phyloP scores from a whole-genome alignment of 2,797 vertebrate genomes.

The Enteromius unitaeniatus region DNA sequence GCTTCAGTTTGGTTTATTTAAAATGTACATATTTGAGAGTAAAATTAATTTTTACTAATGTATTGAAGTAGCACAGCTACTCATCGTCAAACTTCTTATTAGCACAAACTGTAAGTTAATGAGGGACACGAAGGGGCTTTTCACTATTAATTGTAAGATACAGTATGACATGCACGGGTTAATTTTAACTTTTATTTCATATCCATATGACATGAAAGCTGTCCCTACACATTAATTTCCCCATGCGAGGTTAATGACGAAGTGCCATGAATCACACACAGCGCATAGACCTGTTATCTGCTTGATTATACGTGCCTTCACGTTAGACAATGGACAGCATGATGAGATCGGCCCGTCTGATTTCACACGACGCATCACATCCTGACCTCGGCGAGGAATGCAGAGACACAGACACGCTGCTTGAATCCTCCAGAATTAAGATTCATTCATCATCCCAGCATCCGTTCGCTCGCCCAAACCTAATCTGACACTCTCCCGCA shows the following conservation, averaged over 20 bases:
- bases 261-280: background rate
- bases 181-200: background rate
- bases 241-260: constrained; percentile 9
- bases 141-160: background rate
- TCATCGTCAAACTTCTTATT: background rate
- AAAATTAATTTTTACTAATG: background rate
- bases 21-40: background rate
- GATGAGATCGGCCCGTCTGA: background rate
- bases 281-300: background rate
- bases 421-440: constrained; percentile 7
- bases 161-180: background rate
- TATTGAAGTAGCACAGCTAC: background rate
- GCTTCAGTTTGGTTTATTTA: background rate
- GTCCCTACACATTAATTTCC: constrained; percentile 1
- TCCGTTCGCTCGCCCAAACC: background rate
- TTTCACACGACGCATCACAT: background rate
- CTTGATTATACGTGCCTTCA: background rate
- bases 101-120: background rate
- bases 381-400: background rate
- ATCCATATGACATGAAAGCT: background rate
- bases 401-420: background rate
- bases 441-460: constrained; percentile 16
- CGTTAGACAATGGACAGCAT: background rate
- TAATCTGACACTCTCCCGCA: background rate
- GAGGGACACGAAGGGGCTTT: background rate